phyloP scores from a whole-genome alignment of 92 coral and sea anemone genomes.

The Palythoa grandiflora region DNA sequence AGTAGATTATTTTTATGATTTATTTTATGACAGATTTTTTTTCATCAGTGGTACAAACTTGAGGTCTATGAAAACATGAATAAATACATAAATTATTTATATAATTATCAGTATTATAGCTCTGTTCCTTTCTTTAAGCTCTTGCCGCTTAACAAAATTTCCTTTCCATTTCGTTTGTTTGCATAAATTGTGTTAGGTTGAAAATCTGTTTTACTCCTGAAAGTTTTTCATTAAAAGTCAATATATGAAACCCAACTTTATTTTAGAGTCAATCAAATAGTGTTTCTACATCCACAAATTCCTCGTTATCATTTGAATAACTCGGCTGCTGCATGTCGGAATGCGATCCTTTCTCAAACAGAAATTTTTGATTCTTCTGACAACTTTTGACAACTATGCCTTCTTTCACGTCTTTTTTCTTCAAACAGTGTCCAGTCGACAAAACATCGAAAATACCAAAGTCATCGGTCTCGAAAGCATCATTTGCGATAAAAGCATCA shows the following conservation, averaged over 20 bases:
- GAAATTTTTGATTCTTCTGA: neutral
- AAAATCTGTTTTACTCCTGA: neutral
- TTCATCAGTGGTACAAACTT: too few species aligned
- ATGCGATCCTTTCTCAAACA: neutral
- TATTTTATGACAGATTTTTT: too few species aligned
- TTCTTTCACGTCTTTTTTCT: neutral
- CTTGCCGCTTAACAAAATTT: too few species aligned
- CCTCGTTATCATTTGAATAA: constrained; percentile 14
- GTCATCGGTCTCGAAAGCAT: neutral
- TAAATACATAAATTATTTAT: too few species aligned
- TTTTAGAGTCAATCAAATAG: neutral
- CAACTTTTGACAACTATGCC: neutral
- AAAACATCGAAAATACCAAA: neutral
- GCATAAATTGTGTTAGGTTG: neutral
- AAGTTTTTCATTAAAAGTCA: neutral
- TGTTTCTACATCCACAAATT: constrained; percentile 35
- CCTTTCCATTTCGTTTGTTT: neutral
- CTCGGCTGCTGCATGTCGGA: neutral
- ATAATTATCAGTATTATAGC: too few species aligned
- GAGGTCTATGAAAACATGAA: too few species aligned
- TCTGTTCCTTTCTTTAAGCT: too few species aligned
- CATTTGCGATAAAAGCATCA: neutral
- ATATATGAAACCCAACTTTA: neutral
- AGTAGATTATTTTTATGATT: too few species aligned
- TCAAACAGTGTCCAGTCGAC: neutral